Base-by-base conservation (phyloP, 2,113 vertebrate species). In the Pipa parva region DNA sequence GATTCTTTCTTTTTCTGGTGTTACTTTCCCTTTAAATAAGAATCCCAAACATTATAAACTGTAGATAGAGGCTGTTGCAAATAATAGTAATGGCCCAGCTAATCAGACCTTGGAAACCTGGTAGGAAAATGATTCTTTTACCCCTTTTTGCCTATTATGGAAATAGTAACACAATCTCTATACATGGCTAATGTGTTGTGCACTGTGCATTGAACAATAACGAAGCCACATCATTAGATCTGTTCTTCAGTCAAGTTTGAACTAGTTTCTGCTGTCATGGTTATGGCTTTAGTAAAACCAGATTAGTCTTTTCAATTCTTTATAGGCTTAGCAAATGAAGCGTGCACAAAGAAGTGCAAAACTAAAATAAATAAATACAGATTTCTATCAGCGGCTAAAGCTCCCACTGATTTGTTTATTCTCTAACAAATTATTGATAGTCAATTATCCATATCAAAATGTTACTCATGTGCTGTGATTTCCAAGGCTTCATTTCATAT, bases 361-460 rank as follows among this genome's bases (percentile, higher is more conserved):
- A 60, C 46, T 68, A 60, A 59, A 60, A 59, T 57, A 60, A 59
- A 68, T 39, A 68, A 60, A 60, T 68, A 68, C 56, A 1, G 29
- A 59, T 68, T 60, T 59, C 65, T 24, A 51, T 59, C 65, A 51
- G 56, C 65, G 37, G 56, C 65, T 59, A 59, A 31, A 52, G 45
- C 49, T 52, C 17, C 45, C 20, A 28, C 45, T 68, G 31, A 42
- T 60, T 28, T 59, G 29, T 60, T 51, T 59, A 20, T 60, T 51
- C 56, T 68, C 42, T 18, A 28, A 68, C 56, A 51, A 59, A 60
- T 68, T 68, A 60, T 68, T 68, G 65, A 68, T 52, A 68, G 65
- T 68, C 65, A 60, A 68, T 68, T 68, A 68, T 52, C 65, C 65
- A 68, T 59, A 52, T 51, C 65, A n/a, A 27, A 29, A 59, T 60